Base-by-base conservation (phyloP, 2,113 vertebrate genomes). In the Sinocyclocheilus grahami region DNA sequence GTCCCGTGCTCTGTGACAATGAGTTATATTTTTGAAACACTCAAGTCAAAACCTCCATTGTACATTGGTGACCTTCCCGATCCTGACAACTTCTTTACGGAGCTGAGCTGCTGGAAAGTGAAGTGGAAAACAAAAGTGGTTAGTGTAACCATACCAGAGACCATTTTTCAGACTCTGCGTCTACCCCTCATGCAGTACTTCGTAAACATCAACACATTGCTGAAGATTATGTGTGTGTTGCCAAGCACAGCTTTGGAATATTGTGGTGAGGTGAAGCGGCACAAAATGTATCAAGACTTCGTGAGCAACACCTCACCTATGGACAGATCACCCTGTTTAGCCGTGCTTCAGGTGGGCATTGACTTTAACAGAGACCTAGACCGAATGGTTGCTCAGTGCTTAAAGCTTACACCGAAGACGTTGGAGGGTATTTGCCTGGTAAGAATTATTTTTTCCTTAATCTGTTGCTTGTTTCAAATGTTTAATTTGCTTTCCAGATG, bases 121-220 rank as follows among this genome's bases (percentile, higher is more conserved):
- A 98, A 98, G 18, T 99, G 98, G 97, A 99, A 99, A 86, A 97
- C 98, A 80, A 95, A 97, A 91, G 97, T 98, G n/a, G 97, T 97
- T 71, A 96, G 97, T 0, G 95, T 98, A n/a, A 97, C 97, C 3
- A 96, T 98, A 69, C 97, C 97, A 1, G 92, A 95, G 88, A 96
- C 97, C 71, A 97, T 99, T 86, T 98, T 97, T 85, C 97, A 98
- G 88, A 97, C 97, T 0, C 91, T 99, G 33, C 97, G 97, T 27
- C 91, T 99, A 62, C 97, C 97, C 0, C 95, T 98, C 84, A 98
- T 98, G 90, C 98, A 98, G 92, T 99, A 96, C 92, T 99, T 99
- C 78, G 96, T 96, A 6, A 99, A 99, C 79, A 98, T 99, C 78
- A 97, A 98, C 0, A 93, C 95, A 0, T 90, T 99, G 87, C 95